Percentiles rank a stretch among this genome's conserved stretches.
Conservation (phyloP, 2,113 vertebrate species). For the Vulpes lagopus region DNA sequence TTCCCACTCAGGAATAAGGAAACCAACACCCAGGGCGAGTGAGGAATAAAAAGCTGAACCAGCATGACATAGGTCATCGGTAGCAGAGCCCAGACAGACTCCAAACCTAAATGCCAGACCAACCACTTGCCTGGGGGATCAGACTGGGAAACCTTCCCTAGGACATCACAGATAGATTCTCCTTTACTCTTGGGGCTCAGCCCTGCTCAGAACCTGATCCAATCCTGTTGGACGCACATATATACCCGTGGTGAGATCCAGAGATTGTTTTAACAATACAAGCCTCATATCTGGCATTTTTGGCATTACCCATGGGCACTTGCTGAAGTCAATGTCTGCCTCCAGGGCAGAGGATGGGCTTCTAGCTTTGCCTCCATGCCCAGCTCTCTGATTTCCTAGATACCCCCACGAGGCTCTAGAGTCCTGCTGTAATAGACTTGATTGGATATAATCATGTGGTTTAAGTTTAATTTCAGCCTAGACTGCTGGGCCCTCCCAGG, state of each 20-base stretch:
- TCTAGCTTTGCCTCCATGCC: neutral
- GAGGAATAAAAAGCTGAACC: neutral
- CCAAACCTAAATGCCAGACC: neutral
- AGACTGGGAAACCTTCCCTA: too few species aligned
- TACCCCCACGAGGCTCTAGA: neutral
- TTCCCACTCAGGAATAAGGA: neutral
- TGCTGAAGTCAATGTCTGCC: neutral
- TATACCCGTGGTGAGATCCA: rapidly evolving
- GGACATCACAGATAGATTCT: too few species aligned
- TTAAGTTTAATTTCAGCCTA: neutral
- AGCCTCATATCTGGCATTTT: too few species aligned
- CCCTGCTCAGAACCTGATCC: too few species aligned
- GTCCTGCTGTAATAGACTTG: neutral
- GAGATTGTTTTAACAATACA: neutral
- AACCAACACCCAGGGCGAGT: neutral
- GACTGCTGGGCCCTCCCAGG: too few species aligned
- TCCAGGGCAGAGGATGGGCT: neutral
- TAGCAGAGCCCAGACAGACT: neutral
- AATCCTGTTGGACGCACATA: too few species aligned
- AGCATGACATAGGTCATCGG: rapidly evolving
- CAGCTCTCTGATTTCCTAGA: neutral
- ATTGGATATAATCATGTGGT: neutral
- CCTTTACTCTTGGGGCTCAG: neutral
- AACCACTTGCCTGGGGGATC: rapidly evolving
- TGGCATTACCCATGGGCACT: too few species aligned